Percentiles rank a stretch among this genome's conserved stretches.
These are phyloP conservation scores for Manis javanica DNA, from an alignment of 2,797 vertebrate species.

Conservation along the genomic window DNA sequence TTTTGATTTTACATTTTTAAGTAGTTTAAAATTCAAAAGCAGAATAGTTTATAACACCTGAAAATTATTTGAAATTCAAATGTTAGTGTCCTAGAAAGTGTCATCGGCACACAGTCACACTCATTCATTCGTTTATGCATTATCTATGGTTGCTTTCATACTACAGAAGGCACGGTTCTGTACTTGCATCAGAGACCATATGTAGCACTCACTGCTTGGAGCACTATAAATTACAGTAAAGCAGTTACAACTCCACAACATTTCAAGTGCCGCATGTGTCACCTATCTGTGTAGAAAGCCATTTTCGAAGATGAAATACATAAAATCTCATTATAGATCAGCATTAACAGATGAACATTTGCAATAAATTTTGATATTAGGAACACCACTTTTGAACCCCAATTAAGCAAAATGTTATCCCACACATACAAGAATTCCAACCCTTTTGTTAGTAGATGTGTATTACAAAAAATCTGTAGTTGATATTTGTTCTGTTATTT, in stretches of 20 bases:
- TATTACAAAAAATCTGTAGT: background rate
- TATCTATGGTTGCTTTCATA: background rate
- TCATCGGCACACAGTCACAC: background rate
- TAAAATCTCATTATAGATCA: background rate
- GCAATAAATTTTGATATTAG: background rate
- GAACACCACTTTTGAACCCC: background rate
- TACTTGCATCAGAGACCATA: background rate
- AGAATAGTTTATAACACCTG: background rate
- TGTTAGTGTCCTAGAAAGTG: background rate
- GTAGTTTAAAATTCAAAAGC: background rate
- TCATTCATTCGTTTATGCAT: no score
- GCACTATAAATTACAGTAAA: background rate
- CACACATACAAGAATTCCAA: background rate
- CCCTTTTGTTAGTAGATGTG: background rate
- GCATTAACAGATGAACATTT: background rate
- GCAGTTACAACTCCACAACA: background rate
- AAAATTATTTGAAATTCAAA: background rate
- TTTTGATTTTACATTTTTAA: background rate
- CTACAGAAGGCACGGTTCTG: background rate
- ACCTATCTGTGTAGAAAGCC: slow-evolving; percentile 39
- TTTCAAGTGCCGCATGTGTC: slow-evolving; percentile 23
- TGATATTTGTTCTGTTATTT: background rate
- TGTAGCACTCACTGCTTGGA: background rate
- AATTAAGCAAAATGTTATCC: background rate
- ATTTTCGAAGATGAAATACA: slow-evolving; percentile 46